Conservation (phyloP, 1,140 invertebrate genomes). For the Belonocnema kinseyi region DNA sequence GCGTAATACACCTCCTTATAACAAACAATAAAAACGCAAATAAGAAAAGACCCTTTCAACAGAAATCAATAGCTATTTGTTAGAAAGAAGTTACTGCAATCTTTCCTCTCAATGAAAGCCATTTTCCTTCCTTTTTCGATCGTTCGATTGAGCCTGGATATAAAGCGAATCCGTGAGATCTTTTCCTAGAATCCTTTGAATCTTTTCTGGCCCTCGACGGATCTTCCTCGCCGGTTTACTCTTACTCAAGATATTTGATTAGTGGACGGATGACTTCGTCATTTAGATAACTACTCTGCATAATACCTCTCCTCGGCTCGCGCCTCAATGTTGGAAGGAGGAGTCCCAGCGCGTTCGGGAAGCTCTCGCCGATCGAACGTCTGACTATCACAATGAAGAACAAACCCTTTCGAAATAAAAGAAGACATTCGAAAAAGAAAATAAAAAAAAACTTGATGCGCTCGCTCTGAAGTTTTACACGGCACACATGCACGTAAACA, state of each 20-base stretch:
- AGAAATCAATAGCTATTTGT: slow-evolving; percentile 20
- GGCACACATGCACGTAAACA: neutral
- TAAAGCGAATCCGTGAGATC: slow-evolving; percentile 15
- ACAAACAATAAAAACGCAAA: neutral
- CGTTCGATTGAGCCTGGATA: slow-evolving; percentile 7
- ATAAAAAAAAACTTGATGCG: slow-evolving; percentile 9
- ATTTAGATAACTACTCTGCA: slow-evolving; percentile 31
- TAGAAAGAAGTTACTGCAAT: neutral
- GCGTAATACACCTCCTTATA: neutral
- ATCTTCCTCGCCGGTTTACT: slow-evolving; percentile 25
- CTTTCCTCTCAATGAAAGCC: neutral
- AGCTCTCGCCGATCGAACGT: slow-evolving; percentile 43
- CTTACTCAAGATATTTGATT: slow-evolving; percentile 32
- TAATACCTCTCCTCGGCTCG: slow-evolving; percentile 24
- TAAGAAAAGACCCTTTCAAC: neutral
- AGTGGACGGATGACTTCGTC: slow-evolving; percentile 31
- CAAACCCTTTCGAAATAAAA: slow-evolving; percentile 36
- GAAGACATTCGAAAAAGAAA: neutral
- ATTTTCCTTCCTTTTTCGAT: neutral
- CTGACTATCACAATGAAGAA: slow-evolving; percentile 54
- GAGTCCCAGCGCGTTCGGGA: slow-evolving; percentile 33
- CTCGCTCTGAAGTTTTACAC: slow-evolving; percentile 23
- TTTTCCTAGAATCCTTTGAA: slow-evolving; percentile 11
- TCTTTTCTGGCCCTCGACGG: slow-evolving; percentile 14
- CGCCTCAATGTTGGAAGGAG: slow-evolving; percentile 6